Evolutionary conservation across 37 sponge, comb jelly and placozoan genomes (phyloP).

Genomic region (Crambe crambe): DNA sequence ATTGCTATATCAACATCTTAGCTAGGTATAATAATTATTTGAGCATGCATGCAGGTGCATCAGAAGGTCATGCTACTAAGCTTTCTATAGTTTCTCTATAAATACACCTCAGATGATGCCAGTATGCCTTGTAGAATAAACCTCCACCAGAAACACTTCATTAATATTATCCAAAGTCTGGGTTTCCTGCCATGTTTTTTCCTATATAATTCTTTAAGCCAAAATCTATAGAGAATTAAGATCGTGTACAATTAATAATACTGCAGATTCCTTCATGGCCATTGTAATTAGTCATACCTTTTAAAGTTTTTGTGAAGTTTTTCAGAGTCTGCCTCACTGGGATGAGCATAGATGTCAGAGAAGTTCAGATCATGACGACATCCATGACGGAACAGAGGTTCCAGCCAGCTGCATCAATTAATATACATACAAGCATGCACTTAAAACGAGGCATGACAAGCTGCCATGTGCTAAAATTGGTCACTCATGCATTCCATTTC

Average conservation of each 20-base stretch:
- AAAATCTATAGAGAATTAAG: constrained; percentile 36
- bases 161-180: constrained; percentile 42
- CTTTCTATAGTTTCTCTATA: too few relatives aligned
- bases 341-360: constrained; percentile 54
- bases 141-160: constrained; percentile 53
- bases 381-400: constrained; percentile 47
- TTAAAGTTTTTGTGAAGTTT: constrained; percentile 38
- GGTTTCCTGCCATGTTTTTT: constrained; percentile 24
- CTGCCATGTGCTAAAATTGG: too few relatives aligned
- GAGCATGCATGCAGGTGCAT: too few relatives aligned
- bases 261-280: too few relatives aligned
- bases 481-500: too few relatives aligned
- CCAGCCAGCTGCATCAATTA: constrained; percentile 50
- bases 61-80: too few relatives aligned
- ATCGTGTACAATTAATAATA: too few relatives aligned
- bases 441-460: too few relatives aligned
- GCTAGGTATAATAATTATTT: too few relatives aligned
- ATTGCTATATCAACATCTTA: too few relatives aligned
- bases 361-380: constrained; percentile 30
- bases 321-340: constrained; percentile 42
- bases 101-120: constrained; percentile 19
- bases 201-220: constrained; percentile 36
- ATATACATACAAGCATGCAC: too few relatives aligned
- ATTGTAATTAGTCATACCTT: constrained; percentile 28
- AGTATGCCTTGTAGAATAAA: constrained; percentile 34